Percentiles rank a stretch among this genome's conserved stretches.
Evolutionary conservation across 2,113 vertebrate genomes (phyloP).

Genomic region (Misgurnus mizolepis): DNA sequence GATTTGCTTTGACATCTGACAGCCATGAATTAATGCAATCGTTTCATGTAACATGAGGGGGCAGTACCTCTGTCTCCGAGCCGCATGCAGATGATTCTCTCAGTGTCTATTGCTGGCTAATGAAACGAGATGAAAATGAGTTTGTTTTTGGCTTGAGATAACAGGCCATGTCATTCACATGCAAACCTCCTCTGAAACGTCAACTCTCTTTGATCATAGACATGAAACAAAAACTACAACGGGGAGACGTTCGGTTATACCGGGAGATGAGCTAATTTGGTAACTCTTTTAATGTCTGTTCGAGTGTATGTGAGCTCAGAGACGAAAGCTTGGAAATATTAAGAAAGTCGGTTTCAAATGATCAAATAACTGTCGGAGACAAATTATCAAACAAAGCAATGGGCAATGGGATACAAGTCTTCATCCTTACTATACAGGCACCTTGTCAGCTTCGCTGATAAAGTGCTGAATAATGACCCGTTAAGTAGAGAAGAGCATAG

Average conservation of each 20-base stretch:
- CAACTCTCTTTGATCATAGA: conserved; percentile 50
- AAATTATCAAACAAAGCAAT: conserved; percentile 55
- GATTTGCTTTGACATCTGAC: conserved; percentile 33
- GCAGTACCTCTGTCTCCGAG: conserved; percentile 20
- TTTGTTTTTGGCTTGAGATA: conserved; percentile 52
- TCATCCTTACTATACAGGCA: conserved; percentile 33
- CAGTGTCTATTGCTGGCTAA: conserved; percentile 20
- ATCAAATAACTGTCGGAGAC: conserved; percentile 46
- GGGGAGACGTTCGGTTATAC: conserved; percentile 41
- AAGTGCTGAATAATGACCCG: conserved; percentile 39
- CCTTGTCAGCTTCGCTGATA: conserved; percentile 11
- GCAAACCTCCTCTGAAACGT: conserved; percentile 41
- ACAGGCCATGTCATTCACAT: conserved; percentile 52
- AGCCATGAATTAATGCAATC: conserved; percentile 6
- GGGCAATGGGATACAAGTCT: conserved; percentile 45
- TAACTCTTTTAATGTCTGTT: conserved; percentile 57
- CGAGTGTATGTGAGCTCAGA: conserved; percentile 39
- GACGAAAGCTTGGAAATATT: conserved; percentile 50
- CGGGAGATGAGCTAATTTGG: conserved; percentile 53
- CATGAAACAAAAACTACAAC: conserved; percentile 55
- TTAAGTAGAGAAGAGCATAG: background rate
- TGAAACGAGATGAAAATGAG: conserved; percentile 48
- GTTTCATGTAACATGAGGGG: conserved; percentile 32
- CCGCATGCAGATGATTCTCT: conserved; percentile 25
- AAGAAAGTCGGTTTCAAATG: conserved; percentile 48